Evolutionary conservation across 2,113 vertebrate genomes (phyloP), one percentile per base, ranked within the genome.

Genomic region (Eonycteris spelaea): DNA sequence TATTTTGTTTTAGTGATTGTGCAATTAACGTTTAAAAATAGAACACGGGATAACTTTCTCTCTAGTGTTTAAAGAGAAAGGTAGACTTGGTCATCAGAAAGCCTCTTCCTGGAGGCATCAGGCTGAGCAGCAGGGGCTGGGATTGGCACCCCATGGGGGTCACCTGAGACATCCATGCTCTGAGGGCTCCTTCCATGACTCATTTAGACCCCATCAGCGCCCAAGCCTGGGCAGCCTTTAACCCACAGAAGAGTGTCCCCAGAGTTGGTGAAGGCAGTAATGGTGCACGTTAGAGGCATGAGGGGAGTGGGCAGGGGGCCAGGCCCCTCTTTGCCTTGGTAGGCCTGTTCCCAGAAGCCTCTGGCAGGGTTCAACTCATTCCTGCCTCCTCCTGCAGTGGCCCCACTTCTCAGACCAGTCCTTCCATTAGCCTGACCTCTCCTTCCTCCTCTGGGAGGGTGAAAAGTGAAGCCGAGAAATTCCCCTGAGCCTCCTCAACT

Each of bases 21-120:
- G 8, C 82, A 16, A 68, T 59, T 77, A 45, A 86, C 65, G 30
- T 68, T 89, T 86, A 55, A 94, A 90, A 89, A 84, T 61, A 86
- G 80, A 80, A 30, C 5, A 40, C 48, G 40, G 45, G 40, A 51
- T 48, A 71, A 40, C 28, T 74, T 57, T 45, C 21, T 53, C 15
- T 80, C 30, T 11, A 7, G 9, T 45, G 67, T 86, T 59, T 86
- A 82, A 48, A 65, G 86, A 59, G 75, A 53, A n/a, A 48, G 63
- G 14, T 26, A 6, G 53, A 35, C 40, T 38, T 6, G 1, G 45
- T 45, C 35, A 19, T 82, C 1, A 53, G 33, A 9, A 38, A 53
- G 19, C 6, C 11, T 67, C 2, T 38, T 63, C 51, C 10, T 21
- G 4, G 38, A 67, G 53, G 38, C 55, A 12, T 55, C 19, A 8